phyloP scores from a whole-genome alignment of 2,888 invertebrate genomes.

The Anthrax anthrax region DNA sequence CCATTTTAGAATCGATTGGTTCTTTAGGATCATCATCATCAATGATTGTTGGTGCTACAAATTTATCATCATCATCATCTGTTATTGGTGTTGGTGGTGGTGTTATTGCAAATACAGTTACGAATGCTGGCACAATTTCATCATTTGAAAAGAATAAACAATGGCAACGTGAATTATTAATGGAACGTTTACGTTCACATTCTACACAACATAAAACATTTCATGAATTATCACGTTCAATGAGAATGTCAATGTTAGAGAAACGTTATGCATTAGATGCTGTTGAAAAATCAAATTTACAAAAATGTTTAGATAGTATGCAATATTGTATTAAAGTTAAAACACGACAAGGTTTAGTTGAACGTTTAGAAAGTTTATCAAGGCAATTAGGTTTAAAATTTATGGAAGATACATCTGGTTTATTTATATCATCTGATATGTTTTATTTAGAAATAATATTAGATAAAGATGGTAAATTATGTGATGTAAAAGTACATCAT shows the following conservation, averaged over 20 bases:
- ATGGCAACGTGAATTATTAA: constrained; percentile 72
- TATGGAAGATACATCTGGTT: constrained; percentile 65
- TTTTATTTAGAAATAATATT: constrained; percentile 86
- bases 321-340: constrained; percentile 90
- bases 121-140: too few relatives aligned
- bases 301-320: constrained; percentile 80
- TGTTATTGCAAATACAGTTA: too few relatives aligned
- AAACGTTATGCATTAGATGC: constrained; percentile 79
- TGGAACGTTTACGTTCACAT: constrained; percentile 83
- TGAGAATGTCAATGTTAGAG: constrained; percentile 76
- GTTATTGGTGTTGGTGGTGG: too few relatives aligned
- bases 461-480: constrained; percentile 67
- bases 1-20: not conserved
- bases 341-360: constrained; percentile 80
- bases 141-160: constrained; percentile 56
- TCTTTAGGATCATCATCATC: not conserved
- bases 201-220: constrained; percentile 66
- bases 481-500: constrained; percentile 83
- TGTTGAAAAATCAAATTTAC: constrained; percentile 69
- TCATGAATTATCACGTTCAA: constrained; percentile 73
- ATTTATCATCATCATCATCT: too few relatives aligned
- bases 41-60: too few relatives aligned
- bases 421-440: constrained; percentile 92
- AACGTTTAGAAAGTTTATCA: constrained; percentile 79
- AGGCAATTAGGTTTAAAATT: constrained; percentile 84